Evolutionary conservation across 1,140 invertebrate genomes (phyloP).

Genomic region (Cherax destructor): DNA sequence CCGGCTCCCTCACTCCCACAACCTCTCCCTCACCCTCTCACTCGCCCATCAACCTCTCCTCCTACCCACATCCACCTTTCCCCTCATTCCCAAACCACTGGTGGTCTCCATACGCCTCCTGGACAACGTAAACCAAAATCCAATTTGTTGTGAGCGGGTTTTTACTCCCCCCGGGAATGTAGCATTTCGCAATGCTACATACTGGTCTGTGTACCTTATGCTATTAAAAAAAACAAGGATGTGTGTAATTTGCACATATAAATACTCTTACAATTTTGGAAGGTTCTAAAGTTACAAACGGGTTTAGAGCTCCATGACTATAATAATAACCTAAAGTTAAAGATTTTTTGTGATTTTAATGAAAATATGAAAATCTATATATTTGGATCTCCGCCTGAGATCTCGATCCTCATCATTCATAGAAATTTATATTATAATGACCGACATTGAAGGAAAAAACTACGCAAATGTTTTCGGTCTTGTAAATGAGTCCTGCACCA

Average conservation of each 20-base stretch:
- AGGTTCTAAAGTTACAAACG: too few relatives aligned
- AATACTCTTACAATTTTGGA: background rate
- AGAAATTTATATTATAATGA: too few relatives aligned
- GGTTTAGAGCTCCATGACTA: too few relatives aligned
- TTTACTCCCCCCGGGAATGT: background rate
- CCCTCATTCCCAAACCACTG: background rate
- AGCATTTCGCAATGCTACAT: background rate
- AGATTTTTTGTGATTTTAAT: too few relatives aligned
- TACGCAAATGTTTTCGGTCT: too few relatives aligned
- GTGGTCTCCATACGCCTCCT: background rate
- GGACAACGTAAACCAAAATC: background rate
- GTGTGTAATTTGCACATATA: background rate
- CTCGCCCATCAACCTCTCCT: background rate
- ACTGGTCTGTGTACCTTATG: background rate
- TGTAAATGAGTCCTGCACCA: too few relatives aligned
- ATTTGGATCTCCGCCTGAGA: too few relatives aligned
- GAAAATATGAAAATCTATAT: too few relatives aligned
- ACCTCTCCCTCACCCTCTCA: background rate
- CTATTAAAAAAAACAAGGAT: background rate
- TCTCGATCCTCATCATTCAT: too few relatives aligned
- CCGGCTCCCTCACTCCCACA: background rate
- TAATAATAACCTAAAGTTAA: too few relatives aligned
- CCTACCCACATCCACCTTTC: background rate
- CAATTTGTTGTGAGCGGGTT: background rate
- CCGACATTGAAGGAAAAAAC: too few relatives aligned